Evolutionary conservation across 2,888 invertebrate genomes (phyloP).

Genomic region (Lithosia quadra): DNA sequence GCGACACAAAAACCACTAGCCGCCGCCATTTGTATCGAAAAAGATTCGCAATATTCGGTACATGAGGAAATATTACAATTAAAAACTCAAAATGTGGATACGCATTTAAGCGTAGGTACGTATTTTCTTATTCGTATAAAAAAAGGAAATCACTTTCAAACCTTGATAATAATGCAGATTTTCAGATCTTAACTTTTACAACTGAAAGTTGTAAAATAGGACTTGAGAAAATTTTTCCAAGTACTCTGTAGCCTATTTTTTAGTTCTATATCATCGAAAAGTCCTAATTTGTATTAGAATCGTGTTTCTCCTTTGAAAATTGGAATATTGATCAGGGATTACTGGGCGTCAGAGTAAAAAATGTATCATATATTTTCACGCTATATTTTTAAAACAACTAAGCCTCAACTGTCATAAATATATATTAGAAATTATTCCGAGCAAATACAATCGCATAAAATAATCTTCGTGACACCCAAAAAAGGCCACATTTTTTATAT

Average conservation of each 20-base stretch:
- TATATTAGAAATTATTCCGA: neutral
- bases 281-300: neutral
- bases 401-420: neutral
- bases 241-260: neutral
- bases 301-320: neutral
- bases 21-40: neutral
- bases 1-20: slow-evolving; percentile 1
- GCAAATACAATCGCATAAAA: neutral
- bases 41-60: neutral
- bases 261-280: neutral
- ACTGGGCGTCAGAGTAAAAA: neutral
- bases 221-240: neutral
- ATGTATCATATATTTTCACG: neutral
- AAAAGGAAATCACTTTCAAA: too few species aligned
- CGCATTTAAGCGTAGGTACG: too few species aligned
- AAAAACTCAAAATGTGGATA: too few species aligned
- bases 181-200: too few species aligned
- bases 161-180: too few species aligned
- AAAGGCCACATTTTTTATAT: neutral
- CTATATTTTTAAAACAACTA: slow-evolving; percentile 4
- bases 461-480: neutral
- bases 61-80: too few species aligned
- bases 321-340: neutral
- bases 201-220: neutral
- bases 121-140: too few species aligned